Conservation (phyloP, 2,888 invertebrate species). For the Brassicogethes aeneus region DNA sequence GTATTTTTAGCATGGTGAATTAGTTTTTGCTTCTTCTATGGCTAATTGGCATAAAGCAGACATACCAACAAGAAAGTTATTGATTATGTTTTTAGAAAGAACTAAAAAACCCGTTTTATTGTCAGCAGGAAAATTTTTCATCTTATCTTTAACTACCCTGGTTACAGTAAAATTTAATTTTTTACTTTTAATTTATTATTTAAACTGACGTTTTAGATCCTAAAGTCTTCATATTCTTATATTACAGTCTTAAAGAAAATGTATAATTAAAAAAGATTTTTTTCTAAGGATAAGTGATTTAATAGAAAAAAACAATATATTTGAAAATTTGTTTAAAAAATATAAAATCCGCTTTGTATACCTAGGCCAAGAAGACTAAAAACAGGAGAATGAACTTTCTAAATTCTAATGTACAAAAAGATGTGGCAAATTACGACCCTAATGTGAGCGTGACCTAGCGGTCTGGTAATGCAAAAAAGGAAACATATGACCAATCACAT, state of each 20-base stretch:
- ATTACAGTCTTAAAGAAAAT: background rate
- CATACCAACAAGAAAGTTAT: slow-evolving; percentile 11
- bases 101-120: slow-evolving; percentile 18
- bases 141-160: slow-evolving; percentile 13
- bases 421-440: no score
- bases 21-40: slow-evolving; percentile 15
- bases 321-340: no score
- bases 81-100: slow-evolving; percentile 20
- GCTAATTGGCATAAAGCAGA: slow-evolving; percentile 19
- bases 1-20: background rate
- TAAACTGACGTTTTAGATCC: background rate
- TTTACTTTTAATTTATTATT: background rate
- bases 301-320: no score
- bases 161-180: slow-evolving; percentile 10
- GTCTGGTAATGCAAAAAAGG: no score
- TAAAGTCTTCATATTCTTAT: background rate
- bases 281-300: background rate
- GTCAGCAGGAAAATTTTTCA: slow-evolving; percentile 21
- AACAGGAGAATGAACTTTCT: no score
- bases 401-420: no score
- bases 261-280: background rate
- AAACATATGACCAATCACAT: no score
- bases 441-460: no score
- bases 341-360: no score
- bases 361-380: no score